Evolutionary conservation across 2,797 vertebrate species (phyloP).

Genomic region (Cirrhinus mrigala): DNA sequence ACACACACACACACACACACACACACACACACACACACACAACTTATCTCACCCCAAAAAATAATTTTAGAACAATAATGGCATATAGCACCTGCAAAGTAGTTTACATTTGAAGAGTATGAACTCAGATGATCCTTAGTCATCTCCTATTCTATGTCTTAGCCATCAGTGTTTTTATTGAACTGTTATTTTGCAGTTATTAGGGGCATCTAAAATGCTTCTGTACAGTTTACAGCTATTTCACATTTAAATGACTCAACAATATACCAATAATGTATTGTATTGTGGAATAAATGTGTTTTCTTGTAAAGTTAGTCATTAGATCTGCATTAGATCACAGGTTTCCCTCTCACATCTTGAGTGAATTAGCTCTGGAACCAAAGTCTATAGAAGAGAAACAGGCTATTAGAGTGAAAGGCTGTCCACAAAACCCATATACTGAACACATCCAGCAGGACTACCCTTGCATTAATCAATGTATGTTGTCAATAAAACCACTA

Average conservation of each 20-base stretch:
- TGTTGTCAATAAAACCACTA: background rate
- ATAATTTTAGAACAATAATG: background rate
- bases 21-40: background rate
- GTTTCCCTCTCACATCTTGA: constrained; percentile 13
- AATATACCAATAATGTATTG: constrained; percentile 2
- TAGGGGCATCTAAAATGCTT: background rate
- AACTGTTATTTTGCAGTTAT: background rate
- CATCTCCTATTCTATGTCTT: background rate
- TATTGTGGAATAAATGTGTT: constrained; percentile 31
- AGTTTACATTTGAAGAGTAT: background rate
- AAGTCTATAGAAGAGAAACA: constrained; percentile 6
- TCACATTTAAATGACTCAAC: constrained; percentile 2
- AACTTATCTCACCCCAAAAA: background rate
- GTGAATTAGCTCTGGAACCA: constrained; percentile 17
- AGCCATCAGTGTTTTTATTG: background rate
- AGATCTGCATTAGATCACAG: constrained; percentile 26
- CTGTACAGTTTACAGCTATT: constrained; percentile 2
- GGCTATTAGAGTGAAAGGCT: constrained; percentile 2
- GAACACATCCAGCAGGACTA: background rate
- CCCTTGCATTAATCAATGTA: background rate
- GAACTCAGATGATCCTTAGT: background rate
- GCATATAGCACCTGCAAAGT: background rate
- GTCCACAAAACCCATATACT: background rate
- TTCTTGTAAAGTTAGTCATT: constrained; percentile 35
- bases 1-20: background rate